Percentiles rank a stretch among this genome's conserved stretches.
Evolutionary conservation across 2,113 vertebrate genomes (phyloP).

Genomic region (Anser brachyrhynchus): DNA sequence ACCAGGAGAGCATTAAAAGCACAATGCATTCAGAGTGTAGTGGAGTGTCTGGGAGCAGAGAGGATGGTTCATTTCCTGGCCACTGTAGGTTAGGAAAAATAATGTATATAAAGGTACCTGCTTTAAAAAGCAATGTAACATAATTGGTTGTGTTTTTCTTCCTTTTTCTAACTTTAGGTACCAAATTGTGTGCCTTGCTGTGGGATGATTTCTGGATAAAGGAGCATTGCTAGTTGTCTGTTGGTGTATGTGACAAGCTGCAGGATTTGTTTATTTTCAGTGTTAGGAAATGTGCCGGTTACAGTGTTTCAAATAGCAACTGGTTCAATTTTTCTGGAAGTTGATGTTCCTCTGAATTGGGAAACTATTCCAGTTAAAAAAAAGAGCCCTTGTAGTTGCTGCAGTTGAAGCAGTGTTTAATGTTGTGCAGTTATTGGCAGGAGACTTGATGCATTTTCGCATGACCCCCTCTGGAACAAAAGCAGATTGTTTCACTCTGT

Average conservation of each 20-base stretch:
- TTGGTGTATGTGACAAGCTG: background rate
- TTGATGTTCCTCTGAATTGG: constrained; percentile 58
- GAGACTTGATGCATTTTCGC: constrained; percentile 60
- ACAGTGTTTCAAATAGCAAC: constrained; percentile 5
- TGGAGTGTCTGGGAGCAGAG: background rate
- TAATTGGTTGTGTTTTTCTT: background rate
- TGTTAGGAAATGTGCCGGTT: background rate
- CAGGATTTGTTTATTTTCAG: background rate
- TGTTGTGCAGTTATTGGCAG: constrained; percentile 65
- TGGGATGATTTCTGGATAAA: background rate
- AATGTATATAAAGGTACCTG: background rate
- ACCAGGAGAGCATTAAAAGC: background rate
- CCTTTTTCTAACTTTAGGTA: background rate
- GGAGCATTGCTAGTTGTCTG: background rate
- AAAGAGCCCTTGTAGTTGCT: constrained; percentile 51
- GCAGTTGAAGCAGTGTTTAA: constrained; percentile 64
- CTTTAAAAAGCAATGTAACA: background rate
- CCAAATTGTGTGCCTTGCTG: background rate
- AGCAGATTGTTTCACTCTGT: constrained; percentile 60
- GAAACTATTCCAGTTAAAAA: constrained; percentile 55
- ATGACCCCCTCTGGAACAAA: constrained; percentile 54
- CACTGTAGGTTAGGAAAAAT: background rate
- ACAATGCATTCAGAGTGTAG: background rate
- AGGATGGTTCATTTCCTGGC: background rate
- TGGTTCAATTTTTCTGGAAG: constrained; percentile 38